These are phyloP conservation scores for Parauchenoglanis punctatus DNA, from an alignment of 2,797 vertebrate species.

Conservation along the genomic window DNA sequence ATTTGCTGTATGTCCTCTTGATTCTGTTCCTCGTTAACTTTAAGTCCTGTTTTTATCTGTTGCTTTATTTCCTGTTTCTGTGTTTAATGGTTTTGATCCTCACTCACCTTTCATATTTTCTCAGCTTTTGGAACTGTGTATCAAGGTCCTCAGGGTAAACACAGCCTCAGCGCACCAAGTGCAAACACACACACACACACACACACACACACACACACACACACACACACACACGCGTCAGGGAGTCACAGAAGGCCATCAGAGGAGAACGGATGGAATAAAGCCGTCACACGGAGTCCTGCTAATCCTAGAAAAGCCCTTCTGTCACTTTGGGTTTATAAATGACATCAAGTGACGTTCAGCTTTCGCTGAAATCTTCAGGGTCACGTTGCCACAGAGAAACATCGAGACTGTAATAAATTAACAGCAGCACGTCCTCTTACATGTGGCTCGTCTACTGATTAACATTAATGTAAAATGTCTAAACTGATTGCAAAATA, in stretches of 20 bases:
- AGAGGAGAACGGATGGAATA: no score
- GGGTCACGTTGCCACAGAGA: background rate
- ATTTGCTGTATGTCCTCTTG: background rate
- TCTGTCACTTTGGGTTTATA: constrained; percentile 45
- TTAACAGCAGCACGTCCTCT: background rate
- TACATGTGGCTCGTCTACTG: background rate
- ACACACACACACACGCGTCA: no score
- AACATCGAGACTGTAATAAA: background rate
- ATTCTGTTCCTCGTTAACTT: background rate
- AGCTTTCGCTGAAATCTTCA: constrained; percentile 36
- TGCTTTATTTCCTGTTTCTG: background rate
- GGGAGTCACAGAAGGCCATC: no score
- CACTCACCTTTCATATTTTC: background rate
- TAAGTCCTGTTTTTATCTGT: background rate
- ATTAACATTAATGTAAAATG: background rate
- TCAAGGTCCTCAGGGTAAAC: background rate
- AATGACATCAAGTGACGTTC: constrained; percentile 25
- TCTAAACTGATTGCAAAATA: background rate
- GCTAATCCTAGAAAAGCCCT: constrained; percentile 36
- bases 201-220: background rate
- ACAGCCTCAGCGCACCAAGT: background rate
- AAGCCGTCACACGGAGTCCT: background rate
- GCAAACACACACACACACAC: background rate
- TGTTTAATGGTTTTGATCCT: background rate
- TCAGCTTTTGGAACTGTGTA: background rate